These are phyloP conservation scores for Hanleya hanleyi DNA, from an alignment of 2,888 invertebrate species.

Conservation along the genomic window DNA sequence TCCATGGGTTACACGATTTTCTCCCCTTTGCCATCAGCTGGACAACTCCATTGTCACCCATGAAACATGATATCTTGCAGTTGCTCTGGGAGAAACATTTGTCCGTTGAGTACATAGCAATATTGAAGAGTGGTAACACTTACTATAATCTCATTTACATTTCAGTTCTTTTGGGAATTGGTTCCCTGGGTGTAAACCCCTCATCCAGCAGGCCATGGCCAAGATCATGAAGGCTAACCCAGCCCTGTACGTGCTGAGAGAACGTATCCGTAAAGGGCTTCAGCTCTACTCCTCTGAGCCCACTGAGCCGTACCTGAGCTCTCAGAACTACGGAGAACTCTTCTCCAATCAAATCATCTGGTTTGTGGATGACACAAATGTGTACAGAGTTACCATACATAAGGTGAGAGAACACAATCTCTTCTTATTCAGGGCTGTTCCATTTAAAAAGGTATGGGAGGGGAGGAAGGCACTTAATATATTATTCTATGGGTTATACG, in stretches of 20 bases:
- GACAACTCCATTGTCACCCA: too few relatives aligned
- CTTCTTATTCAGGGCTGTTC: neutral
- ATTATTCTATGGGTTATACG: too few relatives aligned
- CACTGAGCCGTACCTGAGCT: slow-evolving; percentile 98
- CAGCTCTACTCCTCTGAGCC: slow-evolving; percentile 99
- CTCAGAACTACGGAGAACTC: slow-evolving; percentile 99
- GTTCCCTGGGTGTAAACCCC: slow-evolving; percentile 99
- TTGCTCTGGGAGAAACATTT: too few relatives aligned
- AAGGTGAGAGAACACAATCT: slow-evolving; percentile 78
- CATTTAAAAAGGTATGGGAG: too few relatives aligned
- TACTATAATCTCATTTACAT: too few relatives aligned
- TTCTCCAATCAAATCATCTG: slow-evolving; percentile 99
- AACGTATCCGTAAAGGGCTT: slow-evolving; percentile 98
- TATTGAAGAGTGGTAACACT: too few relatives aligned
- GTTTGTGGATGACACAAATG: slow-evolving; percentile 99
- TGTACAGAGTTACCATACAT: slow-evolving; percentile 99
- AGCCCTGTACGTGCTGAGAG: slow-evolving; percentile 96
- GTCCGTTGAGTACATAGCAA: too few relatives aligned
- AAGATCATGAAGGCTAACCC: slow-evolving; percentile 99
- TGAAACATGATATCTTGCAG: too few relatives aligned
- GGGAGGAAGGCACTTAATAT: too few relatives aligned
- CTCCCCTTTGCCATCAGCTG: too few relatives aligned
- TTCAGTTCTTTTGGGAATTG: slow-evolving; percentile 97
- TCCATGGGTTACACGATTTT: too few relatives aligned
- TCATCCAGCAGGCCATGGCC: slow-evolving; percentile 99